Evolutionary conservation across 2,797 vertebrate genomes (phyloP).

Genomic region (Halcyon leucocephala): DNA sequence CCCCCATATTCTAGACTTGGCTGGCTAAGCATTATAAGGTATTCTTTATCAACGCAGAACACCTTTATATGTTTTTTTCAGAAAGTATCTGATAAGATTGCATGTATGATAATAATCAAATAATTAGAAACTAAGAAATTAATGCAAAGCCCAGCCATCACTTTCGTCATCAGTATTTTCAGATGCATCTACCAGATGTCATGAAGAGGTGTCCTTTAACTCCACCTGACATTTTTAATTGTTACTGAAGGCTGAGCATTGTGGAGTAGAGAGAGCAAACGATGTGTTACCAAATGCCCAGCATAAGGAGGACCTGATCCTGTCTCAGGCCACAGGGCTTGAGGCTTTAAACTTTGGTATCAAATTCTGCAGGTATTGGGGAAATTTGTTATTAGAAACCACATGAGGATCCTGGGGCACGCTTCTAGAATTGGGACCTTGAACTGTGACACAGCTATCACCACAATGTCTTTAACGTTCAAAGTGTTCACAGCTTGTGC

Average conservation of each 20-base stretch:
- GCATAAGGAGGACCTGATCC: not conserved
- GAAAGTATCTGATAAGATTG: rapidly evolving
- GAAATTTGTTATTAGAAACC: not conserved
- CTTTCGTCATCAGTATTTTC: not conserved
- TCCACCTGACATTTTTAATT: not conserved
- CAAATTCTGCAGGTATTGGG: not conserved
- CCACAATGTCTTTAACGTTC: not conserved
- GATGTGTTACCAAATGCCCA: not conserved
- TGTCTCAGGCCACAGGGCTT: not conserved
- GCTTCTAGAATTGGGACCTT: not conserved
- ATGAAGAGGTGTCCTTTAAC: not conserved
- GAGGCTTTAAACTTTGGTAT: not conserved
- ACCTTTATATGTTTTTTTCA: not conserved
- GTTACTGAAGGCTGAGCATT: rapidly evolving
- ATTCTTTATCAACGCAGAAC: not conserved
- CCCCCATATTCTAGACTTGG: not conserved
- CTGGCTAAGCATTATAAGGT: not conserved
- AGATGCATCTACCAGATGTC: not conserved
- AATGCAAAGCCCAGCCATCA: not conserved
- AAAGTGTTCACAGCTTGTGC: not conserved
- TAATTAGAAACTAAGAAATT: rapidly evolving
- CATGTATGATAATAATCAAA: rapidly evolving
- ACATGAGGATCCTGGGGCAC: not conserved
- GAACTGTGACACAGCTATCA: not conserved
- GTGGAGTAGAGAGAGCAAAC: not conserved